Evolutionary conservation across 2,888 invertebrate genomes (phyloP).

Genomic region (Acrocera orbiculus): DNA sequence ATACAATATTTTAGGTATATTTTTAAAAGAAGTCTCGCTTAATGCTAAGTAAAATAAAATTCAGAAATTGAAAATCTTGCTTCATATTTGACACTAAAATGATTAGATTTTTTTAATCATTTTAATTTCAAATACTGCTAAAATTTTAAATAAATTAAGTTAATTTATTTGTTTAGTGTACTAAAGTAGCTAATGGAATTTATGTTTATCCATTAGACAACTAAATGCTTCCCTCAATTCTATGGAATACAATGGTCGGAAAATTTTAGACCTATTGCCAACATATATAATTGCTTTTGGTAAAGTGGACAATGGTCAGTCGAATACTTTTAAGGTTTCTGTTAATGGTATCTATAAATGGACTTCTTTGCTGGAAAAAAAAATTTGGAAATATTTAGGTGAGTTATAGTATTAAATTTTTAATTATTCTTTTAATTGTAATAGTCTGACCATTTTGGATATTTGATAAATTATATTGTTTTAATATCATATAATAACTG

Average conservation of each 20-base stretch:
- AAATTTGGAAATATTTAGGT: conserved; percentile 32
- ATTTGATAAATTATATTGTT: too few relatives aligned
- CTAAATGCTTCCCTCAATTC: conserved; percentile 29
- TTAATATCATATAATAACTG: too few relatives aligned
- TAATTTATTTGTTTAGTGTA: too few relatives aligned
- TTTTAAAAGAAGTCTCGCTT: too few relatives aligned
- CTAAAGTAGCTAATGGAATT: too few relatives aligned
- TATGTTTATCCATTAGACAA: conserved; percentile 20
- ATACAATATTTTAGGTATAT: too few relatives aligned
- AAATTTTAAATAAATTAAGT: too few relatives aligned
- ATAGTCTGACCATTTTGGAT: too few relatives aligned
- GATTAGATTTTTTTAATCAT: background rate
- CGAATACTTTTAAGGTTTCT: conserved; percentile 20
- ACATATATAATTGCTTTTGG: conserved; percentile 31
- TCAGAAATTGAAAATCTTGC: too few relatives aligned
- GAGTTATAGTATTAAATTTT: conserved; percentile 8
- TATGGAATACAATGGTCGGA: conserved; percentile 25
- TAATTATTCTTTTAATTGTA: background rate
- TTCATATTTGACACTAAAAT: background rate
- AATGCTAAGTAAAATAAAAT: too few relatives aligned
- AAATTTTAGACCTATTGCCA: conserved; percentile 28
- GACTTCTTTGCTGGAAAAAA: conserved; percentile 28
- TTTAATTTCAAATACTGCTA: background rate
- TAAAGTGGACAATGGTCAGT: conserved; percentile 18
- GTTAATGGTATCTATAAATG: conserved; percentile 19